Evolutionary conservation across 2,113 vertebrate species (phyloP).

Genomic region (Takifugu bimaculatus): DNA sequence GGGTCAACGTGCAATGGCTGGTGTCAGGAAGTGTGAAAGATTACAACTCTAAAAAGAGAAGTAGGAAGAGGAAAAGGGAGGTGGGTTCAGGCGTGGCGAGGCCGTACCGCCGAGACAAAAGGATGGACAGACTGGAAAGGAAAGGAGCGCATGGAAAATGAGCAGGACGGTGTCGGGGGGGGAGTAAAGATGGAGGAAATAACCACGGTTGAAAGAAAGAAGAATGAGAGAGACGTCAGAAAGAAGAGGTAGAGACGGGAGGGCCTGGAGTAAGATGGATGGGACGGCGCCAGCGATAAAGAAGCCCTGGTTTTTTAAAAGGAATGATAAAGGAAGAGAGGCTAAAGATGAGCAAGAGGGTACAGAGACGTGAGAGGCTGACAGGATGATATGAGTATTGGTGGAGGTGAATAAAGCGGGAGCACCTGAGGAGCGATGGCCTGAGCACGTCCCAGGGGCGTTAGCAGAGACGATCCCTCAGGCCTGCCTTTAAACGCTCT

Average conservation of each 20-base stretch:
- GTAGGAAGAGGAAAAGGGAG: constrained; percentile 21
- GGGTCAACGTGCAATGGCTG: constrained; percentile 33
- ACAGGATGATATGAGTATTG: constrained; percentile 60
- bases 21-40: constrained; percentile 38
- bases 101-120: constrained; percentile 39
- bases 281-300: constrained; percentile 57
- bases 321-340: constrained; percentile 41
- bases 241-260: constrained; percentile 62
- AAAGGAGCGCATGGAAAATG: constrained; percentile 49
- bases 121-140: constrained; percentile 30
- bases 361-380: constrained; percentile 52
- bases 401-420: constrained; percentile 44
- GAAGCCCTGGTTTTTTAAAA: constrained; percentile 48
- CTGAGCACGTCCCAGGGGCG: constrained; percentile 38
- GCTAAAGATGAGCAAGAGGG: constrained; percentile 52
- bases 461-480: constrained; percentile 45
- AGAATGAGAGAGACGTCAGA: constrained; percentile 70
- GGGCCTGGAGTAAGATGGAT: constrained; percentile 66
- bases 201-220: constrained; percentile 66
- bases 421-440: constrained; percentile 49
- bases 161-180: constrained; percentile 32
- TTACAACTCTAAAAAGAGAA: constrained; percentile 45
- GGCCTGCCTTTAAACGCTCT: constrained; percentile 24
- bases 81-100: constrained; percentile 32
- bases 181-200: constrained; percentile 67